Conservation (phyloP, 2,797 vertebrate genomes). For the Acrossocheilus wenchowensis region DNA sequence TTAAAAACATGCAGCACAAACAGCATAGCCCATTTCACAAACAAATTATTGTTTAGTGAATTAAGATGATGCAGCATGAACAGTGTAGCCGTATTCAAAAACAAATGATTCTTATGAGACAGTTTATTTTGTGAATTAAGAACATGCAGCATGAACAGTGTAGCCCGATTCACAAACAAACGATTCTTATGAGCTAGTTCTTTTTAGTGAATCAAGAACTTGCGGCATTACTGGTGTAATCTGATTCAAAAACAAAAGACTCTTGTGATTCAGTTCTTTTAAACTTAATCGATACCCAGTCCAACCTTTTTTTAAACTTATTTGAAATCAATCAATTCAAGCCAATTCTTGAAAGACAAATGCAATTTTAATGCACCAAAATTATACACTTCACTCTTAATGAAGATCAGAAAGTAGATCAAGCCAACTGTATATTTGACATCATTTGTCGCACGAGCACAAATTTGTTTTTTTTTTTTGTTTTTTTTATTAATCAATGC, state of each 20-base stretch:
- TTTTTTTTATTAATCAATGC: too few species aligned
- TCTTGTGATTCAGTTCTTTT: not conserved
- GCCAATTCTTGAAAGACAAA: not conserved
- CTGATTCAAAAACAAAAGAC: not conserved
- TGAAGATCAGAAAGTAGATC: constrained; percentile 31
- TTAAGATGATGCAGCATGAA: not conserved
- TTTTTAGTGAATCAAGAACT: not conserved
- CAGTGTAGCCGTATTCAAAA: not conserved
- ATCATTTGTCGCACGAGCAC: not conserved
- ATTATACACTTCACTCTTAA: not conserved
- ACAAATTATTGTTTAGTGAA: not conserved
- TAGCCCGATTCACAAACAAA: not conserved
- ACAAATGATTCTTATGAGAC: not conserved
- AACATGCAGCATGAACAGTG: not conserved
- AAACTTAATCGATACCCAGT: not conserved
- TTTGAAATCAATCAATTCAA: not conserved
- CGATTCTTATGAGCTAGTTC: not conserved
- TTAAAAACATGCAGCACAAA: not conserved
- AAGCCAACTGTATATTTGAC: constrained; percentile 51
- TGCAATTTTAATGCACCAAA: not conserved
- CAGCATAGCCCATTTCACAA: not conserved
- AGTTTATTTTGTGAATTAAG: not conserved
- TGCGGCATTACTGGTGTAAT: not conserved
- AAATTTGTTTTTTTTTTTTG: too few species aligned
- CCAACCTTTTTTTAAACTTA: not conserved